These are phyloP conservation scores for Fringilla coelebs DNA, from an alignment of 2,797 vertebrate species.

Conservation along the genomic window DNA sequence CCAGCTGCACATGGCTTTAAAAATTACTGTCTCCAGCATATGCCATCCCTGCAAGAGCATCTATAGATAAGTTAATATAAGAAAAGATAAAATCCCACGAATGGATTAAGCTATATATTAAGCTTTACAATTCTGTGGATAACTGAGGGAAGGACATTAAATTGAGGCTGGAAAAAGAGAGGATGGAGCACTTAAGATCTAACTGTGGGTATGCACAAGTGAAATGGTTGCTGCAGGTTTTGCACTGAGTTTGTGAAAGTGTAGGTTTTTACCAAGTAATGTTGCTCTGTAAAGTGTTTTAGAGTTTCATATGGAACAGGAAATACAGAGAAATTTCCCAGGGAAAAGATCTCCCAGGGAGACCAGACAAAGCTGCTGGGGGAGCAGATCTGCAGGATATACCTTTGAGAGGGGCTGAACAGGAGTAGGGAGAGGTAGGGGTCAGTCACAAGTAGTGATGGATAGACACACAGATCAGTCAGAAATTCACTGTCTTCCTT, in stretches of 20 bases:
- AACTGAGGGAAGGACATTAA: constrained; percentile 24
- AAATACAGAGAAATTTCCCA: not conserved
- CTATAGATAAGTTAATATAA: constrained; percentile 52
- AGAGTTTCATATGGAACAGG: not conserved
- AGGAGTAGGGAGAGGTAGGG: not conserved
- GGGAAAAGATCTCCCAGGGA: not conserved
- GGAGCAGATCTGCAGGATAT: not conserved
- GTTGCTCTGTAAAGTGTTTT: not conserved
- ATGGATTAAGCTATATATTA: constrained; percentile 45
- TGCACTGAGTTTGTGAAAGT: not conserved
- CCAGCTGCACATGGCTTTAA: constrained; percentile 1
- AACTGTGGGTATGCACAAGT: not conserved
- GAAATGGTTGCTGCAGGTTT: not conserved
- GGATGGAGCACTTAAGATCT: not conserved
- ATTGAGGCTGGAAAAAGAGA: not conserved
- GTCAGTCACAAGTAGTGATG: not conserved
- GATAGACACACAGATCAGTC: not conserved
- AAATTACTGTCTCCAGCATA: constrained; percentile 36
- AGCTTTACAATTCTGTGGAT: constrained; percentile 9
- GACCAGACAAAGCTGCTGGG: not conserved
- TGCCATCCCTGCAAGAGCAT: constrained; percentile 22
- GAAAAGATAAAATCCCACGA: constrained; percentile 28
- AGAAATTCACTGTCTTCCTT: not conserved
- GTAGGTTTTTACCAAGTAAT: not conserved
- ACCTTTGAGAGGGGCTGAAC: not conserved